Evolutionary conservation across 2,113 vertebrate species (phyloP).

Genomic region (Sebastes schlegelii): DNA sequence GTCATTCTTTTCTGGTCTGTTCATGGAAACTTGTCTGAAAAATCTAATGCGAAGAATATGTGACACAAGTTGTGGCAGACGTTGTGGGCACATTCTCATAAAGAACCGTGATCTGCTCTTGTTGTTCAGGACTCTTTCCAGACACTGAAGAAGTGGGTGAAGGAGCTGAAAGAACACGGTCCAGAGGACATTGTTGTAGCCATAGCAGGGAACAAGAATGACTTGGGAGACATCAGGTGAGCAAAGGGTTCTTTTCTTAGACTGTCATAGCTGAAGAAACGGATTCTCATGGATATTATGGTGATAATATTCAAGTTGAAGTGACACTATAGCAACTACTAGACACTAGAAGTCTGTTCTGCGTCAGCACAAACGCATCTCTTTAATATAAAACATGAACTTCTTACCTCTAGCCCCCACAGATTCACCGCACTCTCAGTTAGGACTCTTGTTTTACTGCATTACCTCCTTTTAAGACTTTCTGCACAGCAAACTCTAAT

Average conservation of each 20-base stretch:
- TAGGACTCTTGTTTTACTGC: not conserved
- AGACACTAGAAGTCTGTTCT: not conserved
- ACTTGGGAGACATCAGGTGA: constrained; percentile 97
- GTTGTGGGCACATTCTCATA: not conserved
- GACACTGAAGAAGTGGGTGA: constrained; percentile 99
- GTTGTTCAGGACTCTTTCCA: constrained; percentile 94
- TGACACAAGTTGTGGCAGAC: constrained; percentile 27
- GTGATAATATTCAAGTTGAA: not conserved
- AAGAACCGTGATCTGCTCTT: constrained; percentile 23
- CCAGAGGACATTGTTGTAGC: constrained; percentile 98
- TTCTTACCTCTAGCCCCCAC: not conserved
- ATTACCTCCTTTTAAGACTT: not conserved
- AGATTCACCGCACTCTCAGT: not conserved
- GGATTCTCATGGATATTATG: not conserved
- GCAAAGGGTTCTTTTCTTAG: not conserved
- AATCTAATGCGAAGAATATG: constrained; percentile 17
- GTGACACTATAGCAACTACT: not conserved
- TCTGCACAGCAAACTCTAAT: not conserved
- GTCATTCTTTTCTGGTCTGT: constrained; percentile 56
- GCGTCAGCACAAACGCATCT: not conserved
- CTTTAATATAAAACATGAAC: not conserved
- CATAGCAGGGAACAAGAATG: constrained; percentile 98
- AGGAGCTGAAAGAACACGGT: constrained; percentile 96
- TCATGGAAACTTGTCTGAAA: constrained; percentile 54
- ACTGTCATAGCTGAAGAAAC: not conserved